phyloP scores from a whole-genome alignment of 2,797 vertebrate species.

The Antennarius maculatus region DNA sequence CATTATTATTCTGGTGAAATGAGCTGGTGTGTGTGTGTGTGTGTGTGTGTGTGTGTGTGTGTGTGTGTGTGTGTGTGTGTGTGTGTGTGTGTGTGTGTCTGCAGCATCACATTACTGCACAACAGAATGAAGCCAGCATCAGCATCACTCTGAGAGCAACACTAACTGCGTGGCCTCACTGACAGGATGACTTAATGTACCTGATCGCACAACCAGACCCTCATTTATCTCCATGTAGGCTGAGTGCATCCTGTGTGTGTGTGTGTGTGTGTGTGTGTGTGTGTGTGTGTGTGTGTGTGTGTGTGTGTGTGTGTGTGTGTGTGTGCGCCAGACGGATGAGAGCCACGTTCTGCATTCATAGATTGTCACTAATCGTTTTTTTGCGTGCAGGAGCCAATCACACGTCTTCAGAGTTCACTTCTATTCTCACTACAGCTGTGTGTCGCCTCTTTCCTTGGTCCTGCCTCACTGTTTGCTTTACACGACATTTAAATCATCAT shows the following conservation, averaged over 20 bases:
- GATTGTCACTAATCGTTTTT: constrained; percentile 11
- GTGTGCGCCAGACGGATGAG: constrained; percentile 10
- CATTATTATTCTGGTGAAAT: background rate
- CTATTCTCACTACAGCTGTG: constrained; percentile 14
- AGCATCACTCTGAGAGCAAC: constrained; percentile 23
- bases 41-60: no score
- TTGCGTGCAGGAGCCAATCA: constrained; percentile 39
- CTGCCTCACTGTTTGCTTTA: background rate
- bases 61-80: no score
- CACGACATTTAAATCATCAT: background rate
- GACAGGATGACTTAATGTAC: constrained; percentile 48
- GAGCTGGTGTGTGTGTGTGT: background rate
- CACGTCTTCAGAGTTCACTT: constrained; percentile 27
- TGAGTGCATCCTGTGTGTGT: background rate
- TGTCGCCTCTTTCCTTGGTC: constrained; percentile 12
- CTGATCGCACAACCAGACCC: constrained; percentile 23
- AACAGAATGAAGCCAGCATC: constrained; percentile 2
- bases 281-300: constrained; percentile 15
- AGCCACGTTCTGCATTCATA: constrained; percentile 11
- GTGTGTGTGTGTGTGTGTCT: background rate
- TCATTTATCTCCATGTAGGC: constrained; percentile 37
- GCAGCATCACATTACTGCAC: constrained; percentile 7
- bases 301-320: constrained; percentile 5
- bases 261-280: constrained; percentile 1
- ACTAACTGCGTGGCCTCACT: constrained; percentile 27